Base-by-base conservation (phyloP, 2,113 vertebrate species). In the Donacobius atricapilla region DNA sequence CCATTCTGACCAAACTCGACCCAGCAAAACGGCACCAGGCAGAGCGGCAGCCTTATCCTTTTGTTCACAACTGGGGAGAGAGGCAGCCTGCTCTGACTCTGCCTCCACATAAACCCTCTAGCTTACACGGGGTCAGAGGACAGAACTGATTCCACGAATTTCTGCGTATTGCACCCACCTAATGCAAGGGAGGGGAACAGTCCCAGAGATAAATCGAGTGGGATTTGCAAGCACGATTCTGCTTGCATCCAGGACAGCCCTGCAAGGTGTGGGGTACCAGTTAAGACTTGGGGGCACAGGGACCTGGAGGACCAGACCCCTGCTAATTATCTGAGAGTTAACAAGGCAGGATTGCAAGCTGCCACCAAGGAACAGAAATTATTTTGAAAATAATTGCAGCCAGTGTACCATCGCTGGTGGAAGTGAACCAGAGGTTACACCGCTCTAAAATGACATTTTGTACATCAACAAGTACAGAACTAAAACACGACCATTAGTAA, bases 401-500 rank as follows among this genome's bases (percentile, higher is more conserved):
- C 84, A 84, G 87, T 23, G 83, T 94, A 90, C 68, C 82, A 87
- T 87, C 13, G 14, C 90, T 48, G 19, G 83, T 90, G 94, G 93
- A 96, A 95, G 65, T 83, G 91, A 97, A 98, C 96, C 90, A 78
- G 92, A 73, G 97, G 96, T 97, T 96, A 96, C 30, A 11, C 47
- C 1, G 20, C 93, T 94, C 69, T 94, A 95, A 96, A 94, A 89
- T 91, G 96, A 97, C 96, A 97, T 96, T 97, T 73, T 97, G 97
- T 95, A 97, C 93, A 96, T 96, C 96, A 97, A 97, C 97, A 95
- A 87, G 90, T 84, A 95, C 93, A 94, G 94, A 94, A 96, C 97
- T 92, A 97, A 97, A 95, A 95, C 97, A 96, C 6, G 20, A 96
- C 92, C 95, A 96, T 94, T 92, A 95, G 96, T 98, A 97, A 98